A percentile compares a stretch with the other conserved stretches of the same genome.
Evolutionary conservation across 1,140 invertebrate genomes (phyloP).

Genomic region (Papilio machaon): DNA sequence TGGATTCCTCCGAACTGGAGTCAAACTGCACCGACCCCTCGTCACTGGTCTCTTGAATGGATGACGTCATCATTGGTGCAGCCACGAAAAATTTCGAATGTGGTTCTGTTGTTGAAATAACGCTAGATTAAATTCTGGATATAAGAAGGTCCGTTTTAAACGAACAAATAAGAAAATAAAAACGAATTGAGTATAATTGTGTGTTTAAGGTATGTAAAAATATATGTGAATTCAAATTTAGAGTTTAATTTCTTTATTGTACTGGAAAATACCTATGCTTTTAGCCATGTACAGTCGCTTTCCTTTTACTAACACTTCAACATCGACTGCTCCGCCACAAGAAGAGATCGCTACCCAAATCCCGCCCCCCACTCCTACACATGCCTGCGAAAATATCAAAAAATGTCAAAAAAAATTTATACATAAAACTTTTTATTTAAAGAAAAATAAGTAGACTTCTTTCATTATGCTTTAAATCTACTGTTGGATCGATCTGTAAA

Average conservation of each 20-base stretch:
- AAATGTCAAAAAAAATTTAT: neutral
- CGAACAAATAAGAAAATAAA: no score
- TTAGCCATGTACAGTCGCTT: slow-evolving; percentile 62
- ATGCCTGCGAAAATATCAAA: slow-evolving; percentile 50
- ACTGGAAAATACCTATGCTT: slow-evolving; percentile 61
- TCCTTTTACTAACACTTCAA: slow-evolving; percentile 69
- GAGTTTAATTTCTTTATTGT: no score
- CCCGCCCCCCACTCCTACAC: slow-evolving; percentile 56
- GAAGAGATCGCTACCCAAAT: slow-evolving; percentile 65
- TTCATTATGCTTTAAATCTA: neutral
- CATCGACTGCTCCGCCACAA: slow-evolving; percentile 69
- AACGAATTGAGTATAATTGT: no score
- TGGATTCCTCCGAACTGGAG: slow-evolving; percentile 74
- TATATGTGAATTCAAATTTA: no score
- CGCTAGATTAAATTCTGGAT: neutral
- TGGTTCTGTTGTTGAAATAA: slow-evolving; percentile 53
- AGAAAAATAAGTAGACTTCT: neutral
- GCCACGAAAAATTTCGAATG: slow-evolving; percentile 71
- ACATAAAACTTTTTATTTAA: no score
- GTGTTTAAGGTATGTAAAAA: no score
- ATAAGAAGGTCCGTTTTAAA: neutral
- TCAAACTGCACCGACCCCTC: slow-evolving; percentile 76
- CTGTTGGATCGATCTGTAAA: neutral
- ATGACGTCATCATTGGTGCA: slow-evolving; percentile 59
- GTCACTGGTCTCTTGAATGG: slow-evolving; percentile 73